Conservation (phyloP, 2,113 vertebrate genomes). For the Halcyon senegalensis region DNA sequence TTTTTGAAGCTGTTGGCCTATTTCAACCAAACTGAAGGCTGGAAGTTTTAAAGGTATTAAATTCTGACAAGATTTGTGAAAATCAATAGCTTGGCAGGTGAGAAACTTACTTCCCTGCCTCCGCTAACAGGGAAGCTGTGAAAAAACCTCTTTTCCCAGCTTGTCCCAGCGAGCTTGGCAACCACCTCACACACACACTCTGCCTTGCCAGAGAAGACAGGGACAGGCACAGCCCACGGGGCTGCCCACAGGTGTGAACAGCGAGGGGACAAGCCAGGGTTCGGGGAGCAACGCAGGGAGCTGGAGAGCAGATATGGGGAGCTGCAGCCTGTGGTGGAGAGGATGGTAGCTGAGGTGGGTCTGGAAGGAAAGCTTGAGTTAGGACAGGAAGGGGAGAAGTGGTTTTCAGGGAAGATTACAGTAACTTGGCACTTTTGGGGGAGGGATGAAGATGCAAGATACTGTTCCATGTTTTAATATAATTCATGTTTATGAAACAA, state of each 20-base stretch:
- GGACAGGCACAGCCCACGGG: rapidly evolving
- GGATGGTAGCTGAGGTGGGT: not conserved
- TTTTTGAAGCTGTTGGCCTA: not conserved
- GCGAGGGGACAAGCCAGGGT: rapidly evolving
- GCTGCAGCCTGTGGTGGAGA: rapidly evolving
- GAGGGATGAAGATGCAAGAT: not conserved
- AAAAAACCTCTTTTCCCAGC: not conserved
- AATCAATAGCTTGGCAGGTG: not conserved
- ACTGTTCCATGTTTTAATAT: rapidly evolving
- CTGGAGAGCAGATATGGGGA: not conserved
- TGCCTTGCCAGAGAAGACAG: rapidly evolving
- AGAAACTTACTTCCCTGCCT: not conserved
- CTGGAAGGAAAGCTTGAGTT: not conserved
- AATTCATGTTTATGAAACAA: not conserved
- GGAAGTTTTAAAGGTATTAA: not conserved
- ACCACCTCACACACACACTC: rapidly evolving
- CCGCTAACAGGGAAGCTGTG: not conserved
- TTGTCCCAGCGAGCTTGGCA: not conserved
- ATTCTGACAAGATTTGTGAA: not conserved
- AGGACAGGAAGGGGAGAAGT: not conserved
- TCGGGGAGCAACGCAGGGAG: not conserved
- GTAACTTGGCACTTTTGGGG: not conserved
- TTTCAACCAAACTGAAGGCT: not conserved
- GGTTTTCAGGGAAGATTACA: not conserved
- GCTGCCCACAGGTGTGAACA: rapidly evolving